A percentile compares a stretch with the other conserved stretches of the same genome.
phyloP scores from a whole-genome alignment of 2,797 vertebrate genomes.

The Discoglossus pictus region DNA sequence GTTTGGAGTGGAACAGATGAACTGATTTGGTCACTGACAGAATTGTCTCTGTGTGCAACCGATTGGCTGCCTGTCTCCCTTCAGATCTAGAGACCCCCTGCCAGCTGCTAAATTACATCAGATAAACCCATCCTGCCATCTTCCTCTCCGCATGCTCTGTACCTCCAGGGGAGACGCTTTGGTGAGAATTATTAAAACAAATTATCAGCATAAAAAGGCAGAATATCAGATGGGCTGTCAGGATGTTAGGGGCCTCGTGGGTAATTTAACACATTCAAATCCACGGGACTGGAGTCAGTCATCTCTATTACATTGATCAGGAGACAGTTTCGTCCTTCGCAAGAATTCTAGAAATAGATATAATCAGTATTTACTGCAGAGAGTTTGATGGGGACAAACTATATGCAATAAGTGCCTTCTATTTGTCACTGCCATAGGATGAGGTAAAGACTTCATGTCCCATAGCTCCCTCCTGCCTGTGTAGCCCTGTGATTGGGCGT shows the following conservation, averaged over 20 bases:
- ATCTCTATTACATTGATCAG: no score
- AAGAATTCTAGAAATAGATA: no score
- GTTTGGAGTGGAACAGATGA: constrained; percentile 25
- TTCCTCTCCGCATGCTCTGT: constrained; percentile 19
- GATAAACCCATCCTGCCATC: constrained; percentile 48
- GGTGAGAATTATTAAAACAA: constrained; percentile 54
- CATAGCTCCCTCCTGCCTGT: no score
- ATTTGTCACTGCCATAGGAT: no score
- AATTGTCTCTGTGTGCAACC: constrained; percentile 57
- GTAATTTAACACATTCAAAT: no score
- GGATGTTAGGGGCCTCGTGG: neutral
- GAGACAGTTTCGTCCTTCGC: no score
- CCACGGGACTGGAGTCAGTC: no score
- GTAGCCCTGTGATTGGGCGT: no score
- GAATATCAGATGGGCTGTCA: neutral
- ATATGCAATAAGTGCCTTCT: no score
- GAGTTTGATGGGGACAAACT: no score
- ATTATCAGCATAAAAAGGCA: constrained; percentile 40
- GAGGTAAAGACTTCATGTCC: no score
- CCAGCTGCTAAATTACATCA: constrained; percentile 50
- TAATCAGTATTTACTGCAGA: no score
- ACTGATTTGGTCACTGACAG: constrained; percentile 49
- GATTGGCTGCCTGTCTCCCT: constrained; percentile 35
- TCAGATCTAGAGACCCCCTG: constrained; percentile 39
- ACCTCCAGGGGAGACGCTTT: constrained; percentile 51